Evolutionary conservation across 2,113 vertebrate species (phyloP), one percentile per base, ranked within the genome.

Genomic region (Dasyornis broadbenti): DNA sequence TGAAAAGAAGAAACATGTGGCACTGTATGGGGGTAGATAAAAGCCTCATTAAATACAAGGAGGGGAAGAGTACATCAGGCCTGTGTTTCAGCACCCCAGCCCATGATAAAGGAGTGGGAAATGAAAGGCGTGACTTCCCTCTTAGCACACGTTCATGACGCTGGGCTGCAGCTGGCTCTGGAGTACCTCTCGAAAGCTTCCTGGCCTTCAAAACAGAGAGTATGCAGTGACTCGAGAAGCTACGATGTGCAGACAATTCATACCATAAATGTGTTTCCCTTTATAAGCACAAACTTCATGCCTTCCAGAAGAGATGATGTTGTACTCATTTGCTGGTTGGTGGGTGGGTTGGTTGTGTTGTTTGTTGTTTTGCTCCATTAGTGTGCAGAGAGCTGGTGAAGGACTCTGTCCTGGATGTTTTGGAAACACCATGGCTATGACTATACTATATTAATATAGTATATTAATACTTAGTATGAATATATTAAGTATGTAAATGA

Each of bases 101-200:
- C 21, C n/a, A n/a, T 1, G 2, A 39, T 79, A 56, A 88, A 56
- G 53, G 53, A 82, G 57, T 15, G 49, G 68, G 47, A 96, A 52
- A 50, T 68, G 81, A 94, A 91, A 82, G 39, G 27, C 75, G 13
- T 73, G 45, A 47, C 19, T 40, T 59, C 42, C 10, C 14, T 82
- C 50, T 65, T 18, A 7, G 88, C 61, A 22, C 11, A 4, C 0
- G 0, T 49, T 72, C n/a, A 11, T 65, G 63, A 23, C 0, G 0
- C 10, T 65, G 69, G 28, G 45, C 60, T 81, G 54, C 56, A 61
- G 59, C 68, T 89, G 81, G 18, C 77, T 89, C 37, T 80, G 54
- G 56, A 86, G 69, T 28, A 49, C 30, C 33, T 83, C 56, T 84
- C 27, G 3, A 52, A 76, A 78, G 52, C 33, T 47, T 84, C 33